Base-by-base conservation (phyloP, 2,797 vertebrate species). In the Choloepus didactylus region DNA sequence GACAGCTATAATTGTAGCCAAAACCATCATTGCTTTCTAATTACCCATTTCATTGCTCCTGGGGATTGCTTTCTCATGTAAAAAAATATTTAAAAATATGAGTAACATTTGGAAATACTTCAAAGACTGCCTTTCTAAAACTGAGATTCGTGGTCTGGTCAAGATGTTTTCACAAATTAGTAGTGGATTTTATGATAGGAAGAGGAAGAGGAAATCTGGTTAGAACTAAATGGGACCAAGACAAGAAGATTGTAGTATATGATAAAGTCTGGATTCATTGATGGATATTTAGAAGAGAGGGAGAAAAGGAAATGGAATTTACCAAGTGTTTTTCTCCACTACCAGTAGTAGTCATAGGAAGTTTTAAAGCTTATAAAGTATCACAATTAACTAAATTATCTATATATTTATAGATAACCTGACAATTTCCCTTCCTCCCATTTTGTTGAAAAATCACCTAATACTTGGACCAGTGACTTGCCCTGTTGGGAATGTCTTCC, bases 11-110 rank as follows among this genome's bases (percentile, higher is more conserved):
- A 85, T 91, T 94, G 86, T 73, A 84, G 88, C 76, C 66, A 23
- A 11, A 94, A 93, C 80, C 38, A 90, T 84, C 85, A 59, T 87
- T 93, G 92, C 92, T 92, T 96, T 95, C 90, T 94, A 87, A 95
- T 95, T 94, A 97, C 89, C 77, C 82, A 70, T 97, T 77, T 92
- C 60, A 73, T 92, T 97, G 92, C 92, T 88, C 49, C n/a, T 81
- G 88, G 92, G 91, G 87, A 97, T 96, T 86, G 80, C 62, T 93
- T 92, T 93, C 82, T 96, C 75, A 92, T 95, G 31, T 97, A 90
- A 94, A 60, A 97, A 75, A 44, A 5, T 14, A 31, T 81, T 79
- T 73, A n/a, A 93, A 92, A 95, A 72, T 51, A 35, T 41, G 77
- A 94, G 49, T 95, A 56, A 56, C 35, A 81, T 97, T 94, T 92